Evolutionary conservation across 2,113 vertebrate species (phyloP), one percentile per base, ranked within the genome.

Genomic region (Tauraco erythrolophus): DNA sequence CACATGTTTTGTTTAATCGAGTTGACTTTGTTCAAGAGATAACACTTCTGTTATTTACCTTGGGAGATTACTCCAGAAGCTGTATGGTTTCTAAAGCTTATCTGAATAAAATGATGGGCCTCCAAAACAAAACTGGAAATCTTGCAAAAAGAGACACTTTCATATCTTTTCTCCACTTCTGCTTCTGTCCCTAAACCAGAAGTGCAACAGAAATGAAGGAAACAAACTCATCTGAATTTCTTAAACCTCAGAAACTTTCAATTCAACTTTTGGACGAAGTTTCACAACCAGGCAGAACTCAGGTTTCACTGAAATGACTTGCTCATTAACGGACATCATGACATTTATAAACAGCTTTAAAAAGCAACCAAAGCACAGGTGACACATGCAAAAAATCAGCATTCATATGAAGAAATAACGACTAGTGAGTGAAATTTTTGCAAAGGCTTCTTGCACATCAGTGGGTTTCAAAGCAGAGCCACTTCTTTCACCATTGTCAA

Each of bases 191-290:
- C 27, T 46, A 94, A 89, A 82, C 11, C 41, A 93, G 89, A 96
- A 96, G 61, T 85, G 62, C 69, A 96, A 91, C 58, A 93, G 66
- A 95, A 97, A 89, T 82, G 62, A 91, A 79, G 62, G 54, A 92
- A 96, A 87, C 39, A 64, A 97, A 88, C 48, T 48, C 39, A 72
- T n/a, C 5, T 78, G n/a, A 58, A 88, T 27, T 92, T 94, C 48
- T 90, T 45, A 94, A 74, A 90, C 76, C 53, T 86, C 56, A 92
- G 35, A 91, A 74, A 62, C 69, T 95, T 97, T 92, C 86, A 92
- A 37, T 95, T 96, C 91, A 92, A 21, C 75, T 94, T 95, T 61
- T 76, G 53, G 62, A 65, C 88, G 27, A 66, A 81, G 18, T 95
- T 95, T 83, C 77, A 80, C 50, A 58, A 53, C 7, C 6, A 72